Conservation (phyloP, 2,797 vertebrate species). For the Diceros bicornis region DNA sequence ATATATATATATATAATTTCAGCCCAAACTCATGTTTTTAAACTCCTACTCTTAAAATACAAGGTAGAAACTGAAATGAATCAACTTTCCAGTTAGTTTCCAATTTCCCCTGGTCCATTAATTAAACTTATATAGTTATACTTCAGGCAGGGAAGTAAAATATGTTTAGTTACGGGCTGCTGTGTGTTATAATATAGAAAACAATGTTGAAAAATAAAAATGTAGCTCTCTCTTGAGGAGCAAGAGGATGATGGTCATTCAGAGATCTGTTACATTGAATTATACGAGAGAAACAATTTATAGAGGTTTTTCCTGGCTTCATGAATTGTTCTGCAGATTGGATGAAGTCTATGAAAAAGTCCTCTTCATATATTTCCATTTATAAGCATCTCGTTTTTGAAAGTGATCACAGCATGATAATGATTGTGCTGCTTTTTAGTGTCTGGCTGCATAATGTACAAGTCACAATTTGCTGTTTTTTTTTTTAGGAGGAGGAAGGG, state of each 20-base stretch:
- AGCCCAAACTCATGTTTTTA: constrained; percentile 81
- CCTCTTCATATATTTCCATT: constrained; percentile 84
- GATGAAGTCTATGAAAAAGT: constrained; percentile 81
- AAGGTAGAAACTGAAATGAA: constrained; percentile 78
- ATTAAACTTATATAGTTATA: constrained; percentile 69
- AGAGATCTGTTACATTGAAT: constrained; percentile 66
- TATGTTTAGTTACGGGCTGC: constrained; percentile 62
- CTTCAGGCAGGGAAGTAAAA: constrained; percentile 70
- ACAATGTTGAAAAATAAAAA: constrained; percentile 63
- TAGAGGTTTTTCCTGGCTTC: constrained; percentile 74
- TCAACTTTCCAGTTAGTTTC: constrained; percentile 68
- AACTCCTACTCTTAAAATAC: constrained; percentile 82
- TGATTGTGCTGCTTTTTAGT: constrained; percentile 88
- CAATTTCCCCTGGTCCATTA: constrained; percentile 56
- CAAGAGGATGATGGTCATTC: constrained; percentile 71
- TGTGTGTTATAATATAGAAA: constrained; percentile 65
- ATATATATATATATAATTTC: constrained; percentile 50
- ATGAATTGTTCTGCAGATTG: constrained; percentile 73
- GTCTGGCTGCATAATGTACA: constrained; percentile 87
- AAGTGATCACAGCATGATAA: constrained; percentile 87
- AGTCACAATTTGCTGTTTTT: constrained; percentile 84
- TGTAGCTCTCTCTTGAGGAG: constrained; percentile 71
- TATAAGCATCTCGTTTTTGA: constrained; percentile 82
- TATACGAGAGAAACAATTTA: constrained; percentile 66
- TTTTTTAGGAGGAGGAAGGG: constrained; percentile 74